Percentiles rank a stretch among this genome's conserved stretches.
Evolutionary conservation across 2,888 invertebrate species (phyloP).

Genomic region (Brachyptera putata): DNA sequence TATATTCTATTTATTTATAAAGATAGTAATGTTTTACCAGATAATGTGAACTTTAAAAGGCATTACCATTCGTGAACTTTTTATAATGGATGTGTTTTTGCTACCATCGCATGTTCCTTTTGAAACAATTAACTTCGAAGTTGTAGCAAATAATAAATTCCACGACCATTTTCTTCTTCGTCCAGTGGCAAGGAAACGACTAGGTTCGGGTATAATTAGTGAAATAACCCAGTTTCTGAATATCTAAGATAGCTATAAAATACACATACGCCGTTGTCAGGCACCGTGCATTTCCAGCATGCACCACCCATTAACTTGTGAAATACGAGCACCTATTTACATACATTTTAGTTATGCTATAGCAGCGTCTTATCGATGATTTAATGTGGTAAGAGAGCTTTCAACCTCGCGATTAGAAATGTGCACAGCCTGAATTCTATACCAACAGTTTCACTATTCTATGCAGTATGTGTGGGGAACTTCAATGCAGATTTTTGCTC

Average conservation of each 20-base stretch:
- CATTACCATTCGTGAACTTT: no score
- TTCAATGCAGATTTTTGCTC: no score
- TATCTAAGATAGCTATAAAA: slow-evolving; percentile 17
- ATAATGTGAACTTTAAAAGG: no score
- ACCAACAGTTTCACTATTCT: no score
- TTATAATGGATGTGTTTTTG: no score
- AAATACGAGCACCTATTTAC: slow-evolving; percentile 17
- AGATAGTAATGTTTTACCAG: no score
- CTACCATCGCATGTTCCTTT: neutral
- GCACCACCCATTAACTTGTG: slow-evolving; percentile 13
- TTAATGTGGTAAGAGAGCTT: slow-evolving; percentile 17
- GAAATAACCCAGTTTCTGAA: slow-evolving; percentile 20
- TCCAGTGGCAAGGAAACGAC: slow-evolving; percentile 2
- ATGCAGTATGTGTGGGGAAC: no score
- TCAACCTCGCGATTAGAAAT: neutral
- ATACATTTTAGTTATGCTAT: slow-evolving; percentile 12
- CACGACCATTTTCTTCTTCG: slow-evolving; percentile 11
- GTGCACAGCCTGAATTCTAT: no score
- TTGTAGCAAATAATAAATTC: slow-evolving; percentile 9
- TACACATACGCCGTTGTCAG: slow-evolving; percentile 11
- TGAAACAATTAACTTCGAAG: neutral
- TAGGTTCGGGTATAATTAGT: slow-evolving; percentile 11
- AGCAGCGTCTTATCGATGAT: slow-evolving; percentile 6
- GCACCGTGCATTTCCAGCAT: slow-evolving; percentile 5
- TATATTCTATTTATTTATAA: no score